Evolutionary conservation across 2,888 invertebrate genomes (phyloP).

Genomic region (Eristalis arbustorum): DNA sequence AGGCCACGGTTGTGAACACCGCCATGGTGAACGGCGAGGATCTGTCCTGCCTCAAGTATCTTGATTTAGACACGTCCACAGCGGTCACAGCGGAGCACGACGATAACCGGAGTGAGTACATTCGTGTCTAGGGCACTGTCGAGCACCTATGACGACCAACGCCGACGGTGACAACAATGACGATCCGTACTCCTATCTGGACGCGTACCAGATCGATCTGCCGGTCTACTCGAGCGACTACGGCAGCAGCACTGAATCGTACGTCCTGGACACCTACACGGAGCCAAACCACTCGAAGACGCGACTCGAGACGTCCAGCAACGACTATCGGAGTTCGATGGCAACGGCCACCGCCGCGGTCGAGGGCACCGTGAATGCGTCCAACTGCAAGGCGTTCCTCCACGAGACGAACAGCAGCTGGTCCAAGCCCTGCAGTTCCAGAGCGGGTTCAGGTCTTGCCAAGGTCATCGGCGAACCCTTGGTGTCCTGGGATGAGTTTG

Average conservation of each 20-base stretch:
- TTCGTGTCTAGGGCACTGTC: not conserved
- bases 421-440: too few relatives aligned
- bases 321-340: constrained; percentile 53
- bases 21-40: constrained; percentile 22
- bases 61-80: constrained; percentile 46
- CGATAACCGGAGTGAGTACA: constrained; percentile 23
- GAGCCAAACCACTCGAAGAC: constrained; percentile 53
- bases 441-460: too few relatives aligned
- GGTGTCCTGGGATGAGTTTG: too few relatives aligned
- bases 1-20: constrained; percentile 35
- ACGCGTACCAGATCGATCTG: constrained; percentile 61
- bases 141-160: constrained; percentile 44
- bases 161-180: constrained; percentile 57
- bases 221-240: constrained; percentile 45
- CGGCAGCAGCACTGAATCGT: constrained; percentile 39
- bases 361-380: constrained; percentile 22
- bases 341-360: constrained; percentile 32
- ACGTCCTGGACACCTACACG: constrained; percentile 41
- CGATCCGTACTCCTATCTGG: constrained; percentile 53
- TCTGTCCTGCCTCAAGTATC: constrained; percentile 26
- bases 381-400: constrained; percentile 49
- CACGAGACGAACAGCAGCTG: constrained; percentile 63
- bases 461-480: too few relatives aligned
- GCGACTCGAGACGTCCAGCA: constrained; percentile 36
- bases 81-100: constrained; percentile 13